Evolutionary conservation across 2,888 invertebrate species (phyloP).

Genomic region (Leucophenga montana): DNA sequence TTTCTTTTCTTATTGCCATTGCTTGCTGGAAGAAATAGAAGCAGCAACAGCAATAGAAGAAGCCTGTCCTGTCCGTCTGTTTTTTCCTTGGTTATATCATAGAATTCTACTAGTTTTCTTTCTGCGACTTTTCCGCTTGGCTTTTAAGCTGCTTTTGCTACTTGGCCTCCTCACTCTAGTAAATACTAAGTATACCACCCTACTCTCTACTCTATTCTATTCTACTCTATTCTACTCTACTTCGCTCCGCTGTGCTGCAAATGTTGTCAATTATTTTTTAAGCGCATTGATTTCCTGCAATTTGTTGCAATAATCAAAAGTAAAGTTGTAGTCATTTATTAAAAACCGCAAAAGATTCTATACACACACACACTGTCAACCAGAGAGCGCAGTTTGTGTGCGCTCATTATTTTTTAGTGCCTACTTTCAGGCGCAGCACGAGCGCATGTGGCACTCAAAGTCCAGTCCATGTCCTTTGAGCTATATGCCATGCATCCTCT

Average conservation of each 20-base stretch:
- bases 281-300: constrained; percentile 27
- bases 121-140: neutral
- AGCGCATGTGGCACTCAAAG: neutral
- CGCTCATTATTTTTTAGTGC: constrained; percentile 4
- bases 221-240: too few species aligned
- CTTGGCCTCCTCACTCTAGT: constrained; percentile 10
- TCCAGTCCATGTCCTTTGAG: too few species aligned
- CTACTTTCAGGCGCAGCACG: constrained; percentile 1
- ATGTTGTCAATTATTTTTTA: constrained; percentile 28
- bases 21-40: neutral
- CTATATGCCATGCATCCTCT: too few species aligned
- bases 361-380: neutral
- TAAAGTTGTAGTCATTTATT: constrained; percentile 10
- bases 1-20: neutral
- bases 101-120: constrained; percentile 4
- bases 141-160: constrained; percentile 19
- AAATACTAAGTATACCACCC: too few species aligned
- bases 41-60: neutral
- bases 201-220: too few species aligned
- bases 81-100: neutral
- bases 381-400: neutral
- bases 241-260: neutral
- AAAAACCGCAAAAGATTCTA: neutral
- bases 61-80: neutral
- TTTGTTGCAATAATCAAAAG: constrained; percentile 24